These are phyloP conservation scores for Caretta caretta DNA, from an alignment of 2,113 vertebrate species.

Conservation along the genomic window DNA sequence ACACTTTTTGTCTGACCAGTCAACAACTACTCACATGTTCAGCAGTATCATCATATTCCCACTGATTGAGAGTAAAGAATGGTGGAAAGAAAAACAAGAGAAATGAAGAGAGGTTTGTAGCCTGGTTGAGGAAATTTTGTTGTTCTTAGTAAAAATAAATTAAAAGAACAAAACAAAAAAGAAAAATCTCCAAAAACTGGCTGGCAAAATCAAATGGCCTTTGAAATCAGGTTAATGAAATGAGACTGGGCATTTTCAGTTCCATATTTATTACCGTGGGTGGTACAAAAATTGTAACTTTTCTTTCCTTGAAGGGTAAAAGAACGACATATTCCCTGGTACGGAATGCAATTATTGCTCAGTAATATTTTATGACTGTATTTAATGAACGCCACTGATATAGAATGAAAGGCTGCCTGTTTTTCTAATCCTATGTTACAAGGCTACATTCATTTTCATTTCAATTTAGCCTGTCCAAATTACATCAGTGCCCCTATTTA, in stretches of 20 bases:
- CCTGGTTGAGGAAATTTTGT: constrained; percentile 34
- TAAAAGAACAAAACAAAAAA: neutral
- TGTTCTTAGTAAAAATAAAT: constrained; percentile 47
- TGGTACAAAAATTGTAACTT: neutral
- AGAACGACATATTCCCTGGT: neutral
- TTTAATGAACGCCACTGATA: neutral
- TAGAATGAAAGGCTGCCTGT: constrained; percentile 16
- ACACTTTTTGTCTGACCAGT: constrained; percentile 54
- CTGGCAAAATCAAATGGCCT: neutral
- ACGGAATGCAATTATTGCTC: neutral
- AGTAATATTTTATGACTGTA: neutral
- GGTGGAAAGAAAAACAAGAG: constrained; percentile 81
- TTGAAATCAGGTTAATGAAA: neutral
- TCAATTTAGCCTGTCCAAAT: constrained; percentile 31
- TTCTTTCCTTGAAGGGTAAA: neutral
- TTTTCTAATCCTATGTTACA: constrained; percentile 19
- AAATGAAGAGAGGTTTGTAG: constrained; percentile 76
- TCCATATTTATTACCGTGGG: neutral
- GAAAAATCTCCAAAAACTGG: neutral
- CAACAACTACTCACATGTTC: constrained; percentile 96
- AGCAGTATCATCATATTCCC: constrained; percentile 98
- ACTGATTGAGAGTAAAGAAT: constrained; percentile 88
- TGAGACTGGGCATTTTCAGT: neutral
- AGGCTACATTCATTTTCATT: constrained; percentile 10
- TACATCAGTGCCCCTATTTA: constrained; percentile 36